Base-by-base conservation (phyloP, 2,113 vertebrate species). In the Onychorhynchus coronatus region DNA sequence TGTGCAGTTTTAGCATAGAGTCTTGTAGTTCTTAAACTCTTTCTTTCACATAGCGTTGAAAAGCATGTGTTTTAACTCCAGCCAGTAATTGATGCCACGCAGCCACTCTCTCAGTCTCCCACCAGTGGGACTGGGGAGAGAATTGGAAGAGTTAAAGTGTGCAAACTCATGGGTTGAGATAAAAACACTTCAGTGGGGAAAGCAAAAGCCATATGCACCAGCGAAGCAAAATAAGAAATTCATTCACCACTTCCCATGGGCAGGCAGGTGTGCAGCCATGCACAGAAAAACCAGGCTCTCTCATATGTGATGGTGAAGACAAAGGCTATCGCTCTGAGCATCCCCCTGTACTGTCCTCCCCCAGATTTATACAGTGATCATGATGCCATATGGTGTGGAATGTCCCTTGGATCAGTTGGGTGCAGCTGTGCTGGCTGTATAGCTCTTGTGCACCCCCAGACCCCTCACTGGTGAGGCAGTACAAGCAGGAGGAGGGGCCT, bases 281-380 rank as follows among this genome's bases (percentile, higher is more conserved):
- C 41, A 23, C 22, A 14, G 59, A 33, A 50, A 33, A 50, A 6
- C 14, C 16, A 17, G 35, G 35, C 20, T 73, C 18, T 18, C 15
- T 44, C 37, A 13, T 0, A 0, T 15, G 42, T 8, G 3, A 9
- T 0, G 0, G 25, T 22, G 58, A 35, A 44, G 12, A 65, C 33
- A 70, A 37, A 44, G 0, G 0, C 11, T 18, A 8, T 35, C 1
- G 1, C 42, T 42, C 31, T 0, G 0, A 41, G 42, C 0, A 0
- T 13, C 14, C 44, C 6, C 28, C 27, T 14, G 28, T 33, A n/a
- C 22, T 31, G 33, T 11, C 37, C 33, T 74, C 18, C 19, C 12
- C 23, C 59, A 23, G 18, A 2, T 44, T 33, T 33, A 53, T 8
- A 7, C 15, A 37, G 14, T 58, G 67, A 23, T 33, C 27, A 4